Base-by-base conservation (phyloP, 2,113 vertebrate species). In the Brachyistius frenatus region DNA sequence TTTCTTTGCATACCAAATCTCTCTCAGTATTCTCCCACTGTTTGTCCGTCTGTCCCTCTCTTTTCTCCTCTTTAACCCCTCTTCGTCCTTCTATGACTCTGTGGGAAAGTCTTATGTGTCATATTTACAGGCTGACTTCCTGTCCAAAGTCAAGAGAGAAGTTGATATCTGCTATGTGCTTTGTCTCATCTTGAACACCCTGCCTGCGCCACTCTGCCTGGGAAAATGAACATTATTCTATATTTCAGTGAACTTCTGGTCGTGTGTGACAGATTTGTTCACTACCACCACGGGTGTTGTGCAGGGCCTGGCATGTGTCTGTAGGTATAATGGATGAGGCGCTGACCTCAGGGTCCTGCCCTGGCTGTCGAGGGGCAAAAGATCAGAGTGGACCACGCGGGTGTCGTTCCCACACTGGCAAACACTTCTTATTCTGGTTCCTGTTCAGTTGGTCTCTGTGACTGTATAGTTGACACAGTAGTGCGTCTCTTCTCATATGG, bases 71-170 rank as follows among this genome's bases (percentile, higher is more conserved):
- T 11, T 13, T 3, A 44, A 1, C 8, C 54, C 30, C 32, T 8
- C 31, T 23, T 23, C n/a, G 4, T 6, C 32, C 0, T 2, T 66
- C 31, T 49, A 0, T 52, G 30, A 54, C 56, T 63, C 39, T 84
- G 75, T 91, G 89, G 78, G 85, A 91, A 89, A 76, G 57, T 87
- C 75, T 76, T 65, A 78, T 73, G 32, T 81, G 62, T 90, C 69
- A 73, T 69, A 70, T 88, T 84, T 87, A 76, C 70, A 73, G 44
- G 37, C 53, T 74, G 73, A 82, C 80, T 91, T 93, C 89, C 86
- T 89, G 82, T 84, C 58, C 53, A 49, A 32, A 66, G 69, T 62
- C 14, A 60, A 61, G 68, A 30, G 36, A 80, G 31, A 61, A 16
- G 50, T 65, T 50, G 52, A 67, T 60, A 52, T 52, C 47, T 84